Conservation (phyloP, 1,140 invertebrate genomes). For the Dendrolimus kikuchii region DNA sequence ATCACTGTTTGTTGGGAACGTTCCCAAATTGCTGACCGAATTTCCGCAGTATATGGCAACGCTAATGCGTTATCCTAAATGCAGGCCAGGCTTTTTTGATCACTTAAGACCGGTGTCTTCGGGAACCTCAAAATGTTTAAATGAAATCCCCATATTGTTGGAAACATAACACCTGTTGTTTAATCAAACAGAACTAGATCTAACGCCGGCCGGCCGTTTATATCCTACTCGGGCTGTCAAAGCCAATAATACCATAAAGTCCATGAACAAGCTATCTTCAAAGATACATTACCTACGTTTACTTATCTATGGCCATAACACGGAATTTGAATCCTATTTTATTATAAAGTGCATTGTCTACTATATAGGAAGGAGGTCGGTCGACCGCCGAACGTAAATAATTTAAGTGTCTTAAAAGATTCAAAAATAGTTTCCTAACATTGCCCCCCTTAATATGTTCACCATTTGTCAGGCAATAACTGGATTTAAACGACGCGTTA, state of each 20-base stretch:
- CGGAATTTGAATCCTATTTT: conserved; percentile 62
- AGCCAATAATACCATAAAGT: conserved; percentile 63
- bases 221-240: conserved; percentile 54
- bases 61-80: too few relatives aligned
- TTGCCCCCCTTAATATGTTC: conserved; percentile 67
- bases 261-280: conserved; percentile 62
- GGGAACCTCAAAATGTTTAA: too few relatives aligned
- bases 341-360: conserved; percentile 71
- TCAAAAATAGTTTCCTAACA: conserved; percentile 72
- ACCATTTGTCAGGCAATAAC: conserved; percentile 71
- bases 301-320: conserved; percentile 67
- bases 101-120: too few relatives aligned
- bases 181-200: conserved; percentile 28
- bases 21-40: too few relatives aligned
- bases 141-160: too few relatives aligned
- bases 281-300: conserved; percentile 62
- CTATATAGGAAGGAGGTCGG: conserved; percentile 35
- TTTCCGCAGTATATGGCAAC: too few relatives aligned
- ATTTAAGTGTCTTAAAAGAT: conserved; percentile 73
- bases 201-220: conserved; percentile 28
- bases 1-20: too few relatives aligned
- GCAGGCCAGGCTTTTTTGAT: too few relatives aligned
- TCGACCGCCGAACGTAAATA: conserved; percentile 63
- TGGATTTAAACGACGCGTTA: conserved; percentile 65
- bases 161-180: too few relatives aligned